phyloP scores from a whole-genome alignment of 2,888 invertebrate species.

The Temnothorax ravouxi region DNA sequence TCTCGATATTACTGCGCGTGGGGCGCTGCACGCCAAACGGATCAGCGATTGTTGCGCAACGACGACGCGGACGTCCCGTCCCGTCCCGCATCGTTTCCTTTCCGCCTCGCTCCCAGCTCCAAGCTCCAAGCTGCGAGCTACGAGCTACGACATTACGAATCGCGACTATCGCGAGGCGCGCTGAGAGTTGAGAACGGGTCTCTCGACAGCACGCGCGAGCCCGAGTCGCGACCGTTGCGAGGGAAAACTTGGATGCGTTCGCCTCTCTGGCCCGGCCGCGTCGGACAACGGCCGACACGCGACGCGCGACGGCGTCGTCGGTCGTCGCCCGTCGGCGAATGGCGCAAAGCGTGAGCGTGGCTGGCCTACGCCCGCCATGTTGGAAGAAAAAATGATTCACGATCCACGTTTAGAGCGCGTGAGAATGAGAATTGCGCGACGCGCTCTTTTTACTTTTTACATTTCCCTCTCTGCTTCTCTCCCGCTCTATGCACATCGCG shows the following conservation, averaged over 20 bases:
- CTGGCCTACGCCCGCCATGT: slow-evolving; percentile 74
- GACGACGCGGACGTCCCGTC: not conserved
- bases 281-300: too few species aligned
- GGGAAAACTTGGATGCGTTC: too few species aligned
- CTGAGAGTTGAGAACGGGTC: too few species aligned
- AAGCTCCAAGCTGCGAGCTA: too few species aligned
- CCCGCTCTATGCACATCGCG: slow-evolving; percentile 9
- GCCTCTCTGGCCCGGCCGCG: too few species aligned
- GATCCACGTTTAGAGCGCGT: slow-evolving; percentile 47
- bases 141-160: too few species aligned
- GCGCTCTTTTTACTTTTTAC: slow-evolving; percentile 51
- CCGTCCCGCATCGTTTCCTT: slow-evolving; percentile 2
- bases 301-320: not conserved
- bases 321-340: not conserved
- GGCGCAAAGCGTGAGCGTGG: not conserved
- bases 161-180: too few species aligned
- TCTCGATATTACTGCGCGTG: slow-evolving; percentile 45
- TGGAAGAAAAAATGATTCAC: slow-evolving; percentile 68
- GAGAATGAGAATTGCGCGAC: slow-evolving; percentile 36
- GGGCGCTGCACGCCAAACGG: slow-evolving; percentile 67
- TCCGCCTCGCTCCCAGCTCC: not conserved
- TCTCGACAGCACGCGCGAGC: too few species aligned
- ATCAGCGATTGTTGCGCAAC: slow-evolving; percentile 70
- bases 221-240: too few species aligned
- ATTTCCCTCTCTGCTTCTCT: slow-evolving; percentile 24